phyloP scores from a whole-genome alignment of 2,113 vertebrate genomes.

The Nycticorax nycticorax region DNA sequence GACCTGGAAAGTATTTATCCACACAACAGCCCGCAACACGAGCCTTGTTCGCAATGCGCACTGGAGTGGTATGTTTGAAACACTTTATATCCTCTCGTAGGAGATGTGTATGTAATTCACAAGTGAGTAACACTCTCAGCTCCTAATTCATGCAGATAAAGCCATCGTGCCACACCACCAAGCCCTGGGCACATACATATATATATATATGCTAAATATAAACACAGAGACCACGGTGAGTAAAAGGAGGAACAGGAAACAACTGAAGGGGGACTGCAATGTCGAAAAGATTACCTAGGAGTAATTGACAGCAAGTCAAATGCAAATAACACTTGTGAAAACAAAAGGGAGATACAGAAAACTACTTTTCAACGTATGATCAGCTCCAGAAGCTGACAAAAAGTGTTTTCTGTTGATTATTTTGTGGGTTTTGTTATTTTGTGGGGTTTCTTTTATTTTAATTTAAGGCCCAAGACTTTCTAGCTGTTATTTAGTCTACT shows the following conservation, averaged over 20 bases:
- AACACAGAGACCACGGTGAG: background rate
- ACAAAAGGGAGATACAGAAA: background rate
- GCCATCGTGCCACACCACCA: background rate
- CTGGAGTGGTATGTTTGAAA: background rate
- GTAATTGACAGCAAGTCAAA: background rate
- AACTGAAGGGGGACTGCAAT: background rate
- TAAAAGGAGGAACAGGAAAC: background rate
- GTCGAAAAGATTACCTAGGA: background rate
- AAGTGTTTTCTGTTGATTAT: background rate
- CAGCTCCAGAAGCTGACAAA: background rate
- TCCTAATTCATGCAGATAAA: background rate
- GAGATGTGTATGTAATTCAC: background rate
- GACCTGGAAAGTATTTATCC: background rate
- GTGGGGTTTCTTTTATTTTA: background rate
- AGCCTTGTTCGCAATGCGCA: accelerated
- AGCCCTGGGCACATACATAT: background rate
- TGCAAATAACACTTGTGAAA: background rate
- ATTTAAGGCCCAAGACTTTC: background rate
- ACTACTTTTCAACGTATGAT: background rate
- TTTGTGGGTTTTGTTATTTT: background rate
- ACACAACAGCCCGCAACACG: accelerated
- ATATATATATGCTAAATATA: accelerated
- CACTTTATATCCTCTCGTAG: background rate
- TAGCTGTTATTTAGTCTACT: background rate
- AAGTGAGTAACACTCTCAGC: accelerated